Base-by-base conservation (phyloP, 2,888 invertebrate species). In the Nemoura dubitans region DNA sequence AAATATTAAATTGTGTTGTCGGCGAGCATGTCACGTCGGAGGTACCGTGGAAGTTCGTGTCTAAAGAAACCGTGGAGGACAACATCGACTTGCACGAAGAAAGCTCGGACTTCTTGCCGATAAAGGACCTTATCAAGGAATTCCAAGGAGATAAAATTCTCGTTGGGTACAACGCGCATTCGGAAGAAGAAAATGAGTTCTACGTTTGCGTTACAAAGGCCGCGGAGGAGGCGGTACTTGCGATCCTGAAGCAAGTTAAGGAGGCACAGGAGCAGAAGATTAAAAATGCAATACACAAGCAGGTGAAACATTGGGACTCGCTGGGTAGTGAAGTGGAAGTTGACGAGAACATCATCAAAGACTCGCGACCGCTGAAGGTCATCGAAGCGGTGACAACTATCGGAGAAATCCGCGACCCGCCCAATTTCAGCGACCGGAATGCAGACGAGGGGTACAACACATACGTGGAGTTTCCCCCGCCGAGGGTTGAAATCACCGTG, bases 11-110 rank as follows among this genome's bases (percentile, higher is more conserved):
- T 87, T 92, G 95, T 89, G 93, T 94, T 0, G 93, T 96, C 78
- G 96, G 96, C 0, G 92, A 93, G 76, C 93, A 96, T 90, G 93
- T 96, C 0, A 95, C 94, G 0, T 93, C 94, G 26, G 96, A 96
- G 90, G 94, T 93, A 89, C 96, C 96, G 0, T 96, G 96, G 96
- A 95, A 94, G 88, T 92, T 92, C 87, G 91, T 96, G 0, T 92
- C 91, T 27, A 96, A 94, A 90, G 93, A 93, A 43, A 91, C 93
- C 81, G 91, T 96, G 0, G 92, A 94, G 85, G 95, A 96, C 89
- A 92, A 93, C 86, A 92, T 96, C 83, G 94, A 94, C 0, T 88
- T 93, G 0, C 92, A 94, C 80, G 93, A 93, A 25, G 93, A 92
- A 87, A 91, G 91, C 87, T 92, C 92, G 7, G 93, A 93, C 85